Conservation (phyloP, 1,140 invertebrate genomes). For the Oryctes rhinoceros region DNA sequence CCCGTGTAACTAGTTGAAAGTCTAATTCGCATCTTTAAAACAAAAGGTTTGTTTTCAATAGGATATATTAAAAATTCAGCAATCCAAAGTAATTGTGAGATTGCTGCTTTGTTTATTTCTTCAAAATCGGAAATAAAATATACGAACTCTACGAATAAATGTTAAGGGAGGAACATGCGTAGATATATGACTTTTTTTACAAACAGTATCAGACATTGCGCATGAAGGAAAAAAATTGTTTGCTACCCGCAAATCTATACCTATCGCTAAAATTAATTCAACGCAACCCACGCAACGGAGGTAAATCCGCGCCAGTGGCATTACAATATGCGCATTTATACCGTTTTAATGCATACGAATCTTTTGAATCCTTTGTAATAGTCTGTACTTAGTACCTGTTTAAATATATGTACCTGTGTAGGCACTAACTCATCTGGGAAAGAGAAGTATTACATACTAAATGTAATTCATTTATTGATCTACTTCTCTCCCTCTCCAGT, state of each 20-base stretch:
- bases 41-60: too few relatives aligned
- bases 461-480: conserved; percentile 62
- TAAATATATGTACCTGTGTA: background rate
- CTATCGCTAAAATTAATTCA: conserved; percentile 28
- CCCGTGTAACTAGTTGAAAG: too few relatives aligned
- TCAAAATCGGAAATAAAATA: too few relatives aligned
- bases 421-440: conserved; percentile 37
- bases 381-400: background rate
- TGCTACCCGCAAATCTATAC: conserved; percentile 16
- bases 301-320: background rate
- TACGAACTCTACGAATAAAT: too few relatives aligned
- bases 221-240: conserved; percentile 19
- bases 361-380: background rate
- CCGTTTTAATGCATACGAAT: background rate
- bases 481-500: conserved; percentile 57
- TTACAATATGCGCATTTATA: background rate
- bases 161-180: background rate
- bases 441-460: conserved; percentile 45
- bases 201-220: background rate
- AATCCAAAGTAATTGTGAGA: too few relatives aligned
- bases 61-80: too few relatives aligned
- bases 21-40: too few relatives aligned
- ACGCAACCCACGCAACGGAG: conserved; percentile 4
- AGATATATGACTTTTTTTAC: background rate
- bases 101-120: too few relatives aligned